Conservation (phyloP, 2,888 invertebrate genomes). For the Sipha maydis region DNA sequence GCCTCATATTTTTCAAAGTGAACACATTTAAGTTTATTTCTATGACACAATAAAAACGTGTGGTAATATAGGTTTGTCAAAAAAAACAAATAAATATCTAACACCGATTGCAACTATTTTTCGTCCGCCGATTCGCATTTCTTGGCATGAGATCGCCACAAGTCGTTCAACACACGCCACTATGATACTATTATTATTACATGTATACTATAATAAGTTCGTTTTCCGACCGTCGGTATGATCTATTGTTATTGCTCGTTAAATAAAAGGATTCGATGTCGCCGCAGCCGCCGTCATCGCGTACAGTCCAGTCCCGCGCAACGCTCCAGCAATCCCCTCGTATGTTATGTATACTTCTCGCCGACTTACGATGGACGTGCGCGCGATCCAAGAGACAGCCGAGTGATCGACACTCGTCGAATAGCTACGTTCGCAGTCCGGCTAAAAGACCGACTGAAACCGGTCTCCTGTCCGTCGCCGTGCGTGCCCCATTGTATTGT, state of each 20-base stretch:
- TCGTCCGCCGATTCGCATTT: not conserved
- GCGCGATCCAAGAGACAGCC: constrained; percentile 6
- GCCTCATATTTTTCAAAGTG: too few relatives aligned
- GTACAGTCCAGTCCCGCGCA: not conserved
- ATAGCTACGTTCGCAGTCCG: not conserved
- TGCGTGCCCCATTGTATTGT: constrained; percentile 54
- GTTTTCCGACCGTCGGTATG: not conserved
- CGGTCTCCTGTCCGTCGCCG: constrained; percentile 22
- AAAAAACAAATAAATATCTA: too few relatives aligned
- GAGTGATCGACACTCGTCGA: constrained; percentile 59
- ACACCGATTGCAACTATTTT: too few relatives aligned
- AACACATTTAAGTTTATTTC: too few relatives aligned
- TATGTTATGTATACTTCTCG: not conserved
- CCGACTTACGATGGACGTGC: constrained; percentile 1
- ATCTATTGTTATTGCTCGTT: constrained; percentile 39
- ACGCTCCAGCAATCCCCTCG: not conserved
- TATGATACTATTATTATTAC: not conserved
- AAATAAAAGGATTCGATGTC: constrained; percentile 28
- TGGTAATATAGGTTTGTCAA: too few relatives aligned
- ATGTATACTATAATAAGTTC: not conserved
- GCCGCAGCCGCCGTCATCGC: not conserved
- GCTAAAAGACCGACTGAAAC: constrained; percentile 25
- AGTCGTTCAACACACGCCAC: not conserved
- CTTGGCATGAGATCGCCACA: not conserved
- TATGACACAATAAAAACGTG: too few relatives aligned